These are phyloP conservation scores for Arctia plantaginis DNA, from an alignment of 2,888 invertebrate genomes.

Conservation along the genomic window DNA sequence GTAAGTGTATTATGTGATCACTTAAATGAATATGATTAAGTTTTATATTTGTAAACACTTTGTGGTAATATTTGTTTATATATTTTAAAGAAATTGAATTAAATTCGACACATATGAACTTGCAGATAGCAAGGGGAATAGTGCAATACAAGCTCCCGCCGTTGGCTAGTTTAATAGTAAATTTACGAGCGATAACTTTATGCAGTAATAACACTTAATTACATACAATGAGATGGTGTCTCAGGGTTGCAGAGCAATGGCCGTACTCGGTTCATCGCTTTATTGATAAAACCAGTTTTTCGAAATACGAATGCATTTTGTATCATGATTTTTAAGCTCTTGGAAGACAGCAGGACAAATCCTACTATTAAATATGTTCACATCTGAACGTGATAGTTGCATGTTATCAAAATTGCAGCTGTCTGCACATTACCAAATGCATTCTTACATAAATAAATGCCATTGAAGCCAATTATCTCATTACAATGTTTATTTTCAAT, in stretches of 20 bases:
- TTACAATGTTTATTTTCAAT: slow-evolving; percentile 10
- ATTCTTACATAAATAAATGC: not conserved
- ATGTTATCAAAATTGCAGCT: not conserved
- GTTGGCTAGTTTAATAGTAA: not conserved
- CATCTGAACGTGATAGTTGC: not conserved
- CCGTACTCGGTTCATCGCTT: slow-evolving; percentile 58
- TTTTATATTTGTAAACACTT: not conserved
- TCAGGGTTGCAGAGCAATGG: slow-evolving; percentile 63
- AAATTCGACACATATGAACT: not conserved
- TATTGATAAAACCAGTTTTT: slow-evolving; percentile 67
- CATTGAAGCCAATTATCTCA: not conserved
- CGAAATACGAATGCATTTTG: slow-evolving; percentile 53
- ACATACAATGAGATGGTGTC: slow-evolving; percentile 29
- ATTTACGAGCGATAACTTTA: slow-evolving; percentile 11
- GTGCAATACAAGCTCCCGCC: not conserved
- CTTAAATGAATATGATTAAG: too few relatives aligned
- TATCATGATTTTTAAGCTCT: slow-evolving; percentile 51
- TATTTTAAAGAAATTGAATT: not conserved
- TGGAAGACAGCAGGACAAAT: not conserved
- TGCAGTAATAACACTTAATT: not conserved
- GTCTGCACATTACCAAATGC: not conserved
- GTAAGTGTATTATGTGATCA: too few relatives aligned
- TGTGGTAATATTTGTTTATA: not conserved
- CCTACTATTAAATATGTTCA: not conserved
- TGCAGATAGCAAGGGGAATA: not conserved